Percentiles rank a stretch among this genome's conserved stretches.
These are phyloP conservation scores for Pseudolaguvia tuberculata DNA, from an alignment of 2,113 vertebrate genomes.

Conservation along the genomic window DNA sequence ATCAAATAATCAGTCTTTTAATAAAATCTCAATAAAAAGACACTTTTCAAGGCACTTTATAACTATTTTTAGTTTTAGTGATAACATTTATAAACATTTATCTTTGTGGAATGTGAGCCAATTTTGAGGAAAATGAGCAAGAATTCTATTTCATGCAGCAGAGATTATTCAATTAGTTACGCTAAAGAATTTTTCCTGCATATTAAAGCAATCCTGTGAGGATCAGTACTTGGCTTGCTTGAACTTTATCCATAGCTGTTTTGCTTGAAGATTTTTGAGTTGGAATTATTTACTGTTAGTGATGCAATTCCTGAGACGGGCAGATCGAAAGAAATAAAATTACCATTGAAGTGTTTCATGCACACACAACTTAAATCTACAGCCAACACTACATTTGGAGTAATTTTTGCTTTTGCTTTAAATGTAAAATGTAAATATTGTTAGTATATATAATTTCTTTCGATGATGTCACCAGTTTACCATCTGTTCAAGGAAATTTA, in stretches of 20 bases:
- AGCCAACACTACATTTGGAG: no score
- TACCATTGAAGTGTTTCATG: no score
- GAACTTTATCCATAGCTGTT: neutral
- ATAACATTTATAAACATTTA: neutral
- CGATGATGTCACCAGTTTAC: slow-evolving; percentile 18
- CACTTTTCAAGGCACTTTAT: neutral
- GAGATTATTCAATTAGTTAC: slow-evolving; percentile 12
- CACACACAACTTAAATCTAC: no score
- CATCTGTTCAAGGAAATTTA: no score
- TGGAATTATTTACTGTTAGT: neutral
- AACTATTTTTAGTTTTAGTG: neutral
- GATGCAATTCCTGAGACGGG: neutral
- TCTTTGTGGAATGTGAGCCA: neutral
- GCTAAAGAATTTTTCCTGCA: neutral
- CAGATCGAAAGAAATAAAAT: neutral
- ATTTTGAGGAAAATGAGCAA: neutral
- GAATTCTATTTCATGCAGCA: slow-evolving; percentile 3
- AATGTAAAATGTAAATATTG: no score
- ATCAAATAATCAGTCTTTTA: no score
- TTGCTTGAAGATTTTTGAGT: neutral
- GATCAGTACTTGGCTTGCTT: neutral
- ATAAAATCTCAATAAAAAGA: no score
- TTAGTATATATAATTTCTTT: no score
- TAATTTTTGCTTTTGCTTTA: no score
- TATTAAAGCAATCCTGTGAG: neutral